phyloP scores from a whole-genome alignment of 2,113 vertebrate genomes.

The Strix aluco region DNA sequence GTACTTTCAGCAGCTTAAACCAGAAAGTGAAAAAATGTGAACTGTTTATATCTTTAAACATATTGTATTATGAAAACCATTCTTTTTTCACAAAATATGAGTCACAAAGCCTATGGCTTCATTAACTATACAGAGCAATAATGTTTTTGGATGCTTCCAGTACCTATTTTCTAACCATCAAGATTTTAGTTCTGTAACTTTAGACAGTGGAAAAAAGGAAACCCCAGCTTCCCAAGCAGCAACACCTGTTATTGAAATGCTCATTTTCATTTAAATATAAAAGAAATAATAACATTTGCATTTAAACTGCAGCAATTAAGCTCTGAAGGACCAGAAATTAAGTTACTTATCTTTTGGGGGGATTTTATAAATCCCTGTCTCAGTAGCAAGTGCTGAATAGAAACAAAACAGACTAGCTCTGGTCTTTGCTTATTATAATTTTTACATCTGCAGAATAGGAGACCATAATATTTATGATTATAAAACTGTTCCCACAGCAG shows the following conservation, averaged over 20 bases:
- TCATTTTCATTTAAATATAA: constrained; percentile 21
- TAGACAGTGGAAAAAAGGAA: background rate
- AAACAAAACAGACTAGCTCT: background rate
- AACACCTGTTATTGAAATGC: background rate
- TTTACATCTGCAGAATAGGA: background rate
- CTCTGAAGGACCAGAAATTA: constrained; percentile 22
- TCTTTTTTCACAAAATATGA: background rate
- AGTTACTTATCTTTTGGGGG: background rate
- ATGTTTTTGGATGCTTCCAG: background rate
- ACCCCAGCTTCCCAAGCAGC: background rate
- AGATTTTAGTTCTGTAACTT: background rate
- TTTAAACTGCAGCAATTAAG: background rate
- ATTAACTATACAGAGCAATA: background rate
- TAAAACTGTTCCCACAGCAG: background rate
- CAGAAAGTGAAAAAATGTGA: background rate
- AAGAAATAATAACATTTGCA: constrained; percentile 29
- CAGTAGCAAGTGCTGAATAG: background rate
- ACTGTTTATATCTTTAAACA: background rate
- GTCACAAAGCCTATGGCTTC: background rate
- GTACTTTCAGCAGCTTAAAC: background rate
- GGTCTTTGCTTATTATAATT: background rate
- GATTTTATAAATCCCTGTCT: constrained; percentile 37
- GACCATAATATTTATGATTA: background rate
- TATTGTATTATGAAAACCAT: background rate
- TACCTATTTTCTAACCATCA: background rate